phyloP scores from a whole-genome alignment of 2,888 invertebrate species.

The Sylvicola fuscatus region DNA sequence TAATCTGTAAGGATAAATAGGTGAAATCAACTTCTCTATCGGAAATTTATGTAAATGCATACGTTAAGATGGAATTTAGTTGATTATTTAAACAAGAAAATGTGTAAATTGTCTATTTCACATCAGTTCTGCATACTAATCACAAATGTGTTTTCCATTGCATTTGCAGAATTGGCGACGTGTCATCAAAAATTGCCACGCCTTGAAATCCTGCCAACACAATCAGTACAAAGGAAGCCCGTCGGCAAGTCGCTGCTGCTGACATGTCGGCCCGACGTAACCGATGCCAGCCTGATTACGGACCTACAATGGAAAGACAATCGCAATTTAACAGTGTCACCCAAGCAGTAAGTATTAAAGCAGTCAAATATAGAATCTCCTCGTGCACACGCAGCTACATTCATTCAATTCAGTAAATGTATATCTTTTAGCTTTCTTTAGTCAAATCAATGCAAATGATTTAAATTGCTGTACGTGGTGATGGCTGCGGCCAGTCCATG shows the following conservation, averaged over 20 bases:
- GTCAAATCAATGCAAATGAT: not conserved
- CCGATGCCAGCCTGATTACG: slow-evolving; percentile 41
- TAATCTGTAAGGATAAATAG: too few relatives aligned
- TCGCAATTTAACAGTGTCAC: slow-evolving; percentile 43
- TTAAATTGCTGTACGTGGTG: too few relatives aligned
- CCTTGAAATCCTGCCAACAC: slow-evolving; percentile 48
- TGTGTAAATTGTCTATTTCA: too few relatives aligned
- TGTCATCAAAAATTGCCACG: slow-evolving; percentile 23
- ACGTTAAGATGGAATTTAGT: too few relatives aligned
- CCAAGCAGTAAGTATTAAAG: slow-evolving; percentile 38
- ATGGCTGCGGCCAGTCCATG: too few relatives aligned
- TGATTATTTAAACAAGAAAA: too few relatives aligned
- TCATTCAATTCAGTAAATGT: not conserved
- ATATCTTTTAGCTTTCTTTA: not conserved
- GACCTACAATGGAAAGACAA: slow-evolving; percentile 67
- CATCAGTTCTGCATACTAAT: too few relatives aligned
- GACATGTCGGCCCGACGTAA: slow-evolving; percentile 54
- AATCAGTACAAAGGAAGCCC: slow-evolving; percentile 46
- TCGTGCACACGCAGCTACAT: slow-evolving; percentile 2
- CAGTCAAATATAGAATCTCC: not conserved
- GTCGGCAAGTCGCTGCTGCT: slow-evolving; percentile 56
- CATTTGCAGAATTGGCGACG: slow-evolving; percentile 7
- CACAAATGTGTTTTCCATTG: too few relatives aligned
- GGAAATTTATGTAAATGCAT: too few relatives aligned
- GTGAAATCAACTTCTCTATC: too few relatives aligned